Conservation (phyloP, 1,140 invertebrate species). For the Drosophila punjabiensis region DNA sequence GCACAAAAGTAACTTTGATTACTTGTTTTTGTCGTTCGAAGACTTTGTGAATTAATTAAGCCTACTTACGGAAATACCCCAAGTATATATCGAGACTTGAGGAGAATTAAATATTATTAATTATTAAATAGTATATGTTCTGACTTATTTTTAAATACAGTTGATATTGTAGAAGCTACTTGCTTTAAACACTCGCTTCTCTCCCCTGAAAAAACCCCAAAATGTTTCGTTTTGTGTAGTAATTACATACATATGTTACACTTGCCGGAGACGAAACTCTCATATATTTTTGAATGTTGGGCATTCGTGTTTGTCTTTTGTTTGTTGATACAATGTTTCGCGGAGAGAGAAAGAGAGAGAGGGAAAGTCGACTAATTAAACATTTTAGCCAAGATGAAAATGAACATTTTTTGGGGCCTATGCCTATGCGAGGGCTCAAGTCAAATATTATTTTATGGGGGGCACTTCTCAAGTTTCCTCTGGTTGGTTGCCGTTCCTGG, state of each 20-base stretch:
- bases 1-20: neutral
- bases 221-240: slow-evolving; percentile 3
- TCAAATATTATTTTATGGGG: slow-evolving; percentile 58
- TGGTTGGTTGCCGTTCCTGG: slow-evolving; percentile 11
- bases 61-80: neutral
- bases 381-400: slow-evolving; percentile 69
- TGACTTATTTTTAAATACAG: neutral
- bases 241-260: slow-evolving; percentile 21
- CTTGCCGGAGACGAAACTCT: slow-evolving; percentile 14
- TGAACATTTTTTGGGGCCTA: slow-evolving; percentile 50
- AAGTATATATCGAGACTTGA: too few species aligned
- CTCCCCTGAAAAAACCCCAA: neutral
- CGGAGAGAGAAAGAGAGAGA: neutral
- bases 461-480: slow-evolving; percentile 22
- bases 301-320: slow-evolving; percentile 61
- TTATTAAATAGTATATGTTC: too few species aligned
- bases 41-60: slow-evolving; percentile 11
- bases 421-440: slow-evolving; percentile 35
- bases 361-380: slow-evolving; percentile 63
- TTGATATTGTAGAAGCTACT: neutral
- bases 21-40: neutral
- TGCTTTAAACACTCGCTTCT: neutral
- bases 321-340: slow-evolving; percentile 43
- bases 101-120: too few species aligned
- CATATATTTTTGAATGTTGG: slow-evolving; percentile 56